A percentile compares a stretch with the other conserved stretches of the same genome.
These are phyloP conservation scores for Carassius auratus DNA, from an alignment of 2,113 vertebrate genomes.

Conservation along the genomic window DNA sequence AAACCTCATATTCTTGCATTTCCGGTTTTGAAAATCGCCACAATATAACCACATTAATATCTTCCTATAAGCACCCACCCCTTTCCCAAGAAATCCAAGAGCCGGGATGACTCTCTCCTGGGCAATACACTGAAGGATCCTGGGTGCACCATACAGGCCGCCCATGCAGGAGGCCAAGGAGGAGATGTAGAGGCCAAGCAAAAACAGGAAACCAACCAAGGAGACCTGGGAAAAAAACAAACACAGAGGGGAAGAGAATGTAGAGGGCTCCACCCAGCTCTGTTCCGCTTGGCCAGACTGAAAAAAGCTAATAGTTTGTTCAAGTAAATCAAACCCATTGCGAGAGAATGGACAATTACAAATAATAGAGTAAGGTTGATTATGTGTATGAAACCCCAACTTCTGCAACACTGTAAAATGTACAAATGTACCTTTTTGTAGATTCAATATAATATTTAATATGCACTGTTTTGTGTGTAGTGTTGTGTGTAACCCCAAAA, in stretches of 20 bases:
- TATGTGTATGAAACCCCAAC: not conserved
- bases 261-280: constrained; percentile 70
- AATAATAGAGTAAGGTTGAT: not conserved
- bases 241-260: constrained; percentile 72
- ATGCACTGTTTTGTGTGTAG: not conserved
- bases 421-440: not conserved
- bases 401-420: not conserved
- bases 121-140: constrained; percentile 95
- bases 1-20: not conserved
- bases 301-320: constrained; percentile 60
- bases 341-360: not conserved
- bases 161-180: constrained; percentile 98
- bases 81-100: constrained; percentile 82
- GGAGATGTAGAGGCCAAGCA: constrained; percentile 94
- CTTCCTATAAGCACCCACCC: constrained; percentile 78
- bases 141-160: constrained; percentile 91
- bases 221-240: constrained; percentile 88
- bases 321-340: constrained; percentile 19
- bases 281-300: constrained; percentile 70
- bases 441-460: not conserved
- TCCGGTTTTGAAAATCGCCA: not conserved
- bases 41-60: not conserved
- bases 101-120: constrained; percentile 91
- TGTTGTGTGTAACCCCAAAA: constrained; percentile 6
- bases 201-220: constrained; percentile 95